Base-by-base conservation (phyloP, 2,888 invertebrate species). In the Fabriciana adippe region DNA sequence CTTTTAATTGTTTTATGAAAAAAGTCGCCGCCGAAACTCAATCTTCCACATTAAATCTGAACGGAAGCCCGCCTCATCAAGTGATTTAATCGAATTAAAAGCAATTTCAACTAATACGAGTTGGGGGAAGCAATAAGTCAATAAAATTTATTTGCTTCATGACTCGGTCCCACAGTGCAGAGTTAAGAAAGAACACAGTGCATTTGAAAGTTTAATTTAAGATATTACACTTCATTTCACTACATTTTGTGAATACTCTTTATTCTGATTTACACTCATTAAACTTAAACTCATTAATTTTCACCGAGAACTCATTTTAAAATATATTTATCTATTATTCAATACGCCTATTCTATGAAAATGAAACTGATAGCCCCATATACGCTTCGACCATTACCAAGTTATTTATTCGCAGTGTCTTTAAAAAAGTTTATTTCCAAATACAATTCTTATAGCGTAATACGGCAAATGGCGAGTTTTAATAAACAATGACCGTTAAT, bases 31-130 rank as follows among this genome's bases (percentile, higher is more conserved):
- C 67, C 51, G 72, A 71, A 74, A 73, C 71, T 68, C 71, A 73
- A 75, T 74, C 73, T 72, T 69, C 69, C 66, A 67, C 73, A 73
- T 75, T 72, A 74, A 82, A 78, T 75, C 77, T 67, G 72, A 78
- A 75, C 85, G 89, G 89, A 89, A 83, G 84, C 83, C 80, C 84
- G 80, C 81, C 80, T 81, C 83, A 79, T 83, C 82, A 84, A 84
- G 82, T 85, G 79, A 84, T 84, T 84, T 83, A 80, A 86, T 84
- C 79, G 77, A 84, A 90, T 89, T 85, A 88, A 81, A 80, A 80
- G 74, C 83, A 88, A 90, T 89, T 87, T 85, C 72, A 74, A 74
- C 75, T 80, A 83, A 88, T 84, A 80, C 72, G 70, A 71, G 72
- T 62, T 73, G 81, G 84, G 79, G 77, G 72, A 69, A 71, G 73